Conservation (phyloP, 2,113 vertebrate genomes). For the Tachycineta bicolor region DNA sequence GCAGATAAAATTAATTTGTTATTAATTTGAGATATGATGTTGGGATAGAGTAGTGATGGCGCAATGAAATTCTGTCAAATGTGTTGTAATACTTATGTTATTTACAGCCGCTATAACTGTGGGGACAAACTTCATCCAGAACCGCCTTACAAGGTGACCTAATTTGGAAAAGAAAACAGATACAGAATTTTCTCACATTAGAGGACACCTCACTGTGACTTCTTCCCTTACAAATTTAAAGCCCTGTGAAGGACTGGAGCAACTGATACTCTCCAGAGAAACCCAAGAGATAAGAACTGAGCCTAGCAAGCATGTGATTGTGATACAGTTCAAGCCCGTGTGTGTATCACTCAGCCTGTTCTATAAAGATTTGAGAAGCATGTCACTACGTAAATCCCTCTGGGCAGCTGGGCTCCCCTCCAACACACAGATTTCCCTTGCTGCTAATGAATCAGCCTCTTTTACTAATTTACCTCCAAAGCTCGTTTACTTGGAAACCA, state of each 20-base stretch:
- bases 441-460: slow-evolving; percentile 71
- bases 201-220: slow-evolving; percentile 11
- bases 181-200: slow-evolving; percentile 45
- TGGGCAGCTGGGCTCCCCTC: slow-evolving; percentile 57
- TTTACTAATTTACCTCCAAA: slow-evolving; percentile 71
- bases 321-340: slow-evolving; percentile 48
- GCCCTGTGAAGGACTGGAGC: not conserved
- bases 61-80: slow-evolving; percentile 25
- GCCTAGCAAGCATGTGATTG: slow-evolving; percentile 55
- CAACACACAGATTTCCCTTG: slow-evolving; percentile 60
- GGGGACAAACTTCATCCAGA: slow-evolving; percentile 33
- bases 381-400: slow-evolving; percentile 59
- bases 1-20: slow-evolving; percentile 48
- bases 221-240: slow-evolving; percentile 39
- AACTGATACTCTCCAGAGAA: slow-evolving; percentile 55
- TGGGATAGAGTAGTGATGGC: not conserved
- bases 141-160: slow-evolving; percentile 46
- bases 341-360: slow-evolving; percentile 36
- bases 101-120: slow-evolving; percentile 18
- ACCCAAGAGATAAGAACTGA: slow-evolving; percentile 51
- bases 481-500: slow-evolving; percentile 71
- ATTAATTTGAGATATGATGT: slow-evolving; percentile 38
- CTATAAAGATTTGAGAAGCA: slow-evolving; percentile 32
- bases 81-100: slow-evolving; percentile 25
- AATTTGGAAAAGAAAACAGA: slow-evolving; percentile 52